A percentile compares a stretch with the other conserved stretches of the same genome.
These are phyloP conservation scores for Antrozous pallidus DNA, from an alignment of 2,797 vertebrate species.

Conservation along the genomic window DNA sequence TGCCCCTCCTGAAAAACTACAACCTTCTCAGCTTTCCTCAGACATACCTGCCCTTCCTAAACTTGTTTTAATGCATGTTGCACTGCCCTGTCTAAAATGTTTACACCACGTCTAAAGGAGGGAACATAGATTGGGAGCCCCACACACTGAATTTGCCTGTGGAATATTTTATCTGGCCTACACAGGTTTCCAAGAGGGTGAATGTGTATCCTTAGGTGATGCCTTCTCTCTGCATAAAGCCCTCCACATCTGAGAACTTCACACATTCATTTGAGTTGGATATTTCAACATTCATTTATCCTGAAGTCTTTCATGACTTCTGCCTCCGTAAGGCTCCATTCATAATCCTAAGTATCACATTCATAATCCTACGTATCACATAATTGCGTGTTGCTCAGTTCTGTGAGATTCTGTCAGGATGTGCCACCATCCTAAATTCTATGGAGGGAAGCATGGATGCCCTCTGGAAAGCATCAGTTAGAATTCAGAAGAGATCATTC, in stretches of 20 bases:
- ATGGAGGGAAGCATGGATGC: not conserved
- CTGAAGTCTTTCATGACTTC: not conserved
- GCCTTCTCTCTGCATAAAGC: not conserved
- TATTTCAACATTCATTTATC: not conserved
- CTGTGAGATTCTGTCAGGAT: not conserved
- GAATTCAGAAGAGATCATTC: not conserved
- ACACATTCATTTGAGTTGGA: rapidly evolving
- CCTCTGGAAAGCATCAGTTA: not conserved
- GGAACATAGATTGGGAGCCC: not conserved
- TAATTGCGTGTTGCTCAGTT: not conserved
- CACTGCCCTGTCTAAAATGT: not conserved
- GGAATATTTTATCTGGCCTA: not conserved
- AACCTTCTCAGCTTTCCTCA: not conserved
- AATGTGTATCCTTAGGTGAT: not conserved
- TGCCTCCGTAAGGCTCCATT: not conserved
- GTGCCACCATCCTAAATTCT: not conserved
- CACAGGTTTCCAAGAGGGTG: not conserved
- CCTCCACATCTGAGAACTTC: not conserved
- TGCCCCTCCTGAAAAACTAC: not conserved
- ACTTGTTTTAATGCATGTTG: not conserved
- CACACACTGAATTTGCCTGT: not conserved
- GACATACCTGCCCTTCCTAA: not conserved
- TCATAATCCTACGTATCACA: not conserved
- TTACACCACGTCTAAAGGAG: not conserved
- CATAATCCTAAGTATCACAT: not conserved